phyloP scores from a whole-genome alignment of 2,888 invertebrate species.

The Pterobdella sp. region DNA sequence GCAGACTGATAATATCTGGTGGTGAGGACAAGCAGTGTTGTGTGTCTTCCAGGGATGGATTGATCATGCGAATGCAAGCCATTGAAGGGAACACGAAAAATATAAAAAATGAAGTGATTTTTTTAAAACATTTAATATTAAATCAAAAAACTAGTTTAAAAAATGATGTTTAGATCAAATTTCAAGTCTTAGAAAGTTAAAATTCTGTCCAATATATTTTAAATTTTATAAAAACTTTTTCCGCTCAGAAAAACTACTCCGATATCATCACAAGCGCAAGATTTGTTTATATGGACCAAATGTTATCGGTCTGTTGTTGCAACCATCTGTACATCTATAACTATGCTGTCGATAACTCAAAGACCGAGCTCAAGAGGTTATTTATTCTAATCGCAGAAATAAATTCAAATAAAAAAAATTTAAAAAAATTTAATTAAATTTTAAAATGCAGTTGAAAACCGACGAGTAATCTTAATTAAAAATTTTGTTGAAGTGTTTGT shows the following conservation, averaged over 20 bases:
- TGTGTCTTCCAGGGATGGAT: conserved; percentile 42
- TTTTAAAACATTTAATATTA: too few species aligned
- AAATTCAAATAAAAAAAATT: too few species aligned
- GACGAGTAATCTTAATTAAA: too few species aligned
- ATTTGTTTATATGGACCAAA: conserved; percentile 50
- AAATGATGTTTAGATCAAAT: too few species aligned
- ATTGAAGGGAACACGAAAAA: conserved; percentile 37
- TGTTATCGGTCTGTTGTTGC: conserved; percentile 45
- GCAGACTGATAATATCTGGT: conserved; percentile 43
- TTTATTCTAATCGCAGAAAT: background rate
- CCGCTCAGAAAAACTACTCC: conserved; percentile 35
- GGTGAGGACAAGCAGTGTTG: conserved; percentile 46
- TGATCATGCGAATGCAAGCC: conserved; percentile 42
- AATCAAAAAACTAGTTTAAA: too few species aligned
- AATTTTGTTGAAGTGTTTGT: too few species aligned
- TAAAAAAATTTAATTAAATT: too few species aligned
- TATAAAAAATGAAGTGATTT: conserved; percentile 33
- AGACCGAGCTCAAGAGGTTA: conserved; percentile 46
- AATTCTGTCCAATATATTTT: too few species aligned
- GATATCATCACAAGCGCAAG: conserved; percentile 45
- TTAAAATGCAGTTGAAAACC: too few species aligned
- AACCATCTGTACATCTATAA: conserved; percentile 46
- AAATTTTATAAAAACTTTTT: too few species aligned
- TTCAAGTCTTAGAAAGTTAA: too few species aligned
- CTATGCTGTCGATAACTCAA: conserved; percentile 45